Evolutionary conservation across 2,113 vertebrate genomes (phyloP), one percentile per base, ranked within the genome.

Genomic region (Ceuthmochares aereus): DNA sequence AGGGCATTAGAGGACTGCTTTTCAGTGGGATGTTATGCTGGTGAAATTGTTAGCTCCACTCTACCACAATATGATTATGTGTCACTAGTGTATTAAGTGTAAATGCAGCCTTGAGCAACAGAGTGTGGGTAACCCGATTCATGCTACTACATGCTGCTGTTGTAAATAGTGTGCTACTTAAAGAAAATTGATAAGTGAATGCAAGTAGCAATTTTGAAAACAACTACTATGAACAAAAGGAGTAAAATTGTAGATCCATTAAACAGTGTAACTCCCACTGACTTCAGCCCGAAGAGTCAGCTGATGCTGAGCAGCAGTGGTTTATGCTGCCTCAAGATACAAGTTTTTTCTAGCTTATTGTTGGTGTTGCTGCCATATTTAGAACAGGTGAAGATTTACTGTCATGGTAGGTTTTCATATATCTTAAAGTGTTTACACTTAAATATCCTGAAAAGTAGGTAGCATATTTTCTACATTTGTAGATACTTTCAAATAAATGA

Each of bases 121-220:
- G 67, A 17, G 18, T n/a, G 11, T 62, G 27, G 14, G 27, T 72
- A 91, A 73, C 75, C 25, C 37, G 14, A 81, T 95, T 73, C 51
- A 30, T 70, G 30, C 34, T 85, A 13, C 37, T 88, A 2, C 43
- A 34, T 55, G 37, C 66, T 82, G 67, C 36, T 84, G 37, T 64
- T 90, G 43, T 69, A 81, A 78, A 90, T 74, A 40, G 11, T 29
- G 19, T 32, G 40, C 40, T 60, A 62, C 68, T 75, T 60, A 55
- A 76, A 82, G 68, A 91, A 94, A 86, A 94, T 87, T 87, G 64
- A 9, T 90, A 81, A 94, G 77, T 74, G 36, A 79, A 87, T 67
- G 45, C 66, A 87, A 87, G 47, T 60, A 73, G 42, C 32, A 87
- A 74, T 85, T 93, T 91, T 52, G 77, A 85, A 95, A 92, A 87